Evolutionary conservation across 2,888 invertebrate genomes (phyloP), one percentile per base, ranked within the genome.

Genomic region (Thymelicus lineola): DNA sequence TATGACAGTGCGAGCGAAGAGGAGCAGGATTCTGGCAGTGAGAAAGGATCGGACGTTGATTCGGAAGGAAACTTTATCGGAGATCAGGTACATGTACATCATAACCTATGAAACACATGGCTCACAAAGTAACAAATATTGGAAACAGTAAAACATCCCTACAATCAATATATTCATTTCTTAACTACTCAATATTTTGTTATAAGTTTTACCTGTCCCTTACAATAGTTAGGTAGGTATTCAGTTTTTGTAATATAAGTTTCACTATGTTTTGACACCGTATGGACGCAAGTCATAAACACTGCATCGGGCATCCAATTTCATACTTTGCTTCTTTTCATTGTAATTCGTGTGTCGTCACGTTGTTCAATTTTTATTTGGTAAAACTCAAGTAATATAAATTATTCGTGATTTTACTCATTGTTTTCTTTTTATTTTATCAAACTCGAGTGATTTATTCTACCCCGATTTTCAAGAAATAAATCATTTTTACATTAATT

Each of bases 31-130:
- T 90, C 89, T 9, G 92, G 85, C 14, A 89, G 82, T 70, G 92
- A 83, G 76, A 85, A 79, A 64, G 93, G 90, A 74, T 93, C 94
- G 0, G 94, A 94, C 75, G 85, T 92, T 14, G 94, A 94, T 79
- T 93, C 93, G 0, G 94, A 93, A 72, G 92, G 92, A 35, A 93
- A 95, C 61, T 95, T 90, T 75, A 87, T 93, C 36, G 95, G 95
- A 46, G 94, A 95, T 71, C 94, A 95, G 89, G 95, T 95, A 80
- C 71, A 78, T 66, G 59, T 28, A 64, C 67, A 28, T 9, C 66
- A 71, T 91, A 91, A 92, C 91, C 91, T 91, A 74, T 79, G 83
- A 82, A 83, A 84, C 89, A 85, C 90, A 90, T 90, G 91, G 88
- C 53, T 15, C 12, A 60, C 17, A 46, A 38, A 48, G 45, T 28